Conservation (phyloP, 2,888 invertebrate species). For the Fabriciana adippe region DNA sequence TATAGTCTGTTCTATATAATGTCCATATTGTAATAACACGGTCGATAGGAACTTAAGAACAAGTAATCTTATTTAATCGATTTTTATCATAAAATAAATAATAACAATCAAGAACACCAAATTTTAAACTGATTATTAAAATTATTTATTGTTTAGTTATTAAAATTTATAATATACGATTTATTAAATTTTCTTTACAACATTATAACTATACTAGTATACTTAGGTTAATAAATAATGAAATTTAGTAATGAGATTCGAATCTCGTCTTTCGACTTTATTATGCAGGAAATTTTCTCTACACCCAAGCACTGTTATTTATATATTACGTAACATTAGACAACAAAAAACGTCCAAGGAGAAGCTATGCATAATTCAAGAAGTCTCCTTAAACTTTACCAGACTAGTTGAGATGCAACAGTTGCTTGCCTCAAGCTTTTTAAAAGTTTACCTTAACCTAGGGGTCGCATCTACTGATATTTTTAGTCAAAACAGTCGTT, state of each 20-base stretch:
- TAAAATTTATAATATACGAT: too few relatives aligned
- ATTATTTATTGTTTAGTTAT: too few relatives aligned
- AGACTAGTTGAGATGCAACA: slow-evolving; percentile 42
- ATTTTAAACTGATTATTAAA: too few relatives aligned
- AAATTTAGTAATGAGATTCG: slow-evolving; percentile 2
- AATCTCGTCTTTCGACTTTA: slow-evolving; percentile 4
- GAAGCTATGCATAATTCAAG: slow-evolving; percentile 41
- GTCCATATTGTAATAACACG: too few relatives aligned
- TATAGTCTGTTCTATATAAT: too few relatives aligned
- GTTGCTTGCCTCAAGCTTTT: slow-evolving; percentile 42
- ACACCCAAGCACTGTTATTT: slow-evolving; percentile 8
- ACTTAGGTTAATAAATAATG: background rate
- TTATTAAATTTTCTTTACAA: too few relatives aligned
- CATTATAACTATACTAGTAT: too few relatives aligned
- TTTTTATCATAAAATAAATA: too few relatives aligned
- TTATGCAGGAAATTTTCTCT: slow-evolving; percentile 5
- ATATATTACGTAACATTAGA: slow-evolving; percentile 22
- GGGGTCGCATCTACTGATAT: slow-evolving; percentile 32
- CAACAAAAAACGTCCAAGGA: slow-evolving; percentile 37
- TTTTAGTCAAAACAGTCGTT: slow-evolving; percentile 29
- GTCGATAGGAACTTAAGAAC: too few relatives aligned
- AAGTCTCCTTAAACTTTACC: slow-evolving; percentile 41
- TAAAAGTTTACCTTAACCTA: slow-evolving; percentile 41
- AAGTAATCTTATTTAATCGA: too few relatives aligned
- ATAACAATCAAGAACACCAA: too few relatives aligned